Percentiles rank a stretch among this genome's conserved stretches.
phyloP scores from a whole-genome alignment of 2,888 invertebrate species.

The Nebria salina region DNA sequence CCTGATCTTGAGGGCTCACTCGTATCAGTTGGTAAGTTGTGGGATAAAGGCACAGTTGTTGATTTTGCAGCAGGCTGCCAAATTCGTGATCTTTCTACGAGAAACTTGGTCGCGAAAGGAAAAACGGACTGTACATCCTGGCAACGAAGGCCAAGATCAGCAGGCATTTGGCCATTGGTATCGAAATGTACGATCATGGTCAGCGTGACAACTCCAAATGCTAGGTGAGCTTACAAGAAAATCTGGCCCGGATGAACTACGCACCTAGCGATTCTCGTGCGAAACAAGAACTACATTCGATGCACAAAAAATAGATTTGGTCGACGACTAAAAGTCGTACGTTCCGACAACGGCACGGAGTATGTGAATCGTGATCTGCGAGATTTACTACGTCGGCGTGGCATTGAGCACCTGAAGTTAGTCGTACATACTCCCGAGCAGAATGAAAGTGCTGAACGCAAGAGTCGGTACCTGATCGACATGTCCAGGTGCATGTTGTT shows the following conservation, averaged over 20 bases:
- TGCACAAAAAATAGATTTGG: neutral
- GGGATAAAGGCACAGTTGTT: no score
- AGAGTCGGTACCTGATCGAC: conserved; percentile 17
- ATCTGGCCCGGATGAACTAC: conserved; percentile 50
- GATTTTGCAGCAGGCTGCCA: no score
- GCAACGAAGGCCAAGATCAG: no score
- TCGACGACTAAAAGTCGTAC: neutral
- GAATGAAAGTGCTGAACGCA: conserved; percentile 15
- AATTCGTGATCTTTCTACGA: no score
- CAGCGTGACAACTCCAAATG: neutral
- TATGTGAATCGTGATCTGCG: conserved; percentile 7
- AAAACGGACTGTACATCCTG: no score
- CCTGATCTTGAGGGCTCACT: conserved; percentile 34
- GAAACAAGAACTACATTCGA: neutral
- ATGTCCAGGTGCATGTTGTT: neutral
- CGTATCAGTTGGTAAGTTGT: neutral
- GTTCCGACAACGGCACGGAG: conserved; percentile 20
- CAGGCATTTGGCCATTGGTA: no score
- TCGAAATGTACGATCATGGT: no score
- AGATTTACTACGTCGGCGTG: conserved; percentile 3
- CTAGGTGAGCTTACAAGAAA: conserved; percentile 50
- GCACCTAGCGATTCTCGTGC: conserved; percentile 46
- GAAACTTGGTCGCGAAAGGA: no score
- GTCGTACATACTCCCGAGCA: conserved; percentile 12
- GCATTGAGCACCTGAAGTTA: conserved; percentile 3